phyloP scores from a whole-genome alignment of 2,797 vertebrate species.

The Salarias fasciatus region DNA sequence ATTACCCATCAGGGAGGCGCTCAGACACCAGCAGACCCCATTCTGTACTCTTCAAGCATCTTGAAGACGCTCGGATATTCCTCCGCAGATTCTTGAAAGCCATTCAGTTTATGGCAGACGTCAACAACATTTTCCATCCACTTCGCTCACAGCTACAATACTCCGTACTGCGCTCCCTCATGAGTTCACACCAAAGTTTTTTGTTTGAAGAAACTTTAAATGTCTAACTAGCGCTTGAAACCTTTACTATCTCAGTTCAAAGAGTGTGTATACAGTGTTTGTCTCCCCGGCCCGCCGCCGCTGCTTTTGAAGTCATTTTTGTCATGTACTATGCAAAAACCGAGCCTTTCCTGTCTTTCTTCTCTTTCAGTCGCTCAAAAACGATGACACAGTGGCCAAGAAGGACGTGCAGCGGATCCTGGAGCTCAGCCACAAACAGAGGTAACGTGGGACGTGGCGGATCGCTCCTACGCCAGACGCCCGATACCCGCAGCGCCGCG shows the following conservation, averaged over 20 bases:
- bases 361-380: constrained; percentile 90
- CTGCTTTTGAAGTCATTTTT: constrained; percentile 29
- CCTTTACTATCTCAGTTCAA: constrained; percentile 3
- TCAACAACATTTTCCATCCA: constrained; percentile 45
- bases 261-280: constrained; percentile 1
- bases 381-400: constrained; percentile 90
- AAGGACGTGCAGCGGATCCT: constrained; percentile 93
- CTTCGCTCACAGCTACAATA: constrained; percentile 10
- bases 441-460: constrained; percentile 80
- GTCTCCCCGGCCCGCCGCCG: not conserved
- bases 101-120: constrained; percentile 2
- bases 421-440: constrained; percentile 95
- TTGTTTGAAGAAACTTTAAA: constrained; percentile 3
- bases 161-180: not conserved
- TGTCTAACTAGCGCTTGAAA: constrained; percentile 11
- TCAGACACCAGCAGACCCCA: constrained; percentile 37
- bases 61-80: constrained; percentile 41
- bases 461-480: constrained; percentile 22
- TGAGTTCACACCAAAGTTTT: not conserved
- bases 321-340: constrained; percentile 4
- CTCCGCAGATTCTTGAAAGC: constrained; percentile 42
- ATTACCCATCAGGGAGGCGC: constrained; percentile 66
- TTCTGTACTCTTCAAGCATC: constrained; percentile 37
- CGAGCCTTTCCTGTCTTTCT: not conserved
- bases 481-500: constrained; percentile 1